Evolutionary conservation across 2,888 invertebrate genomes (phyloP).

Genomic region (Melinopterus prodromus): DNA sequence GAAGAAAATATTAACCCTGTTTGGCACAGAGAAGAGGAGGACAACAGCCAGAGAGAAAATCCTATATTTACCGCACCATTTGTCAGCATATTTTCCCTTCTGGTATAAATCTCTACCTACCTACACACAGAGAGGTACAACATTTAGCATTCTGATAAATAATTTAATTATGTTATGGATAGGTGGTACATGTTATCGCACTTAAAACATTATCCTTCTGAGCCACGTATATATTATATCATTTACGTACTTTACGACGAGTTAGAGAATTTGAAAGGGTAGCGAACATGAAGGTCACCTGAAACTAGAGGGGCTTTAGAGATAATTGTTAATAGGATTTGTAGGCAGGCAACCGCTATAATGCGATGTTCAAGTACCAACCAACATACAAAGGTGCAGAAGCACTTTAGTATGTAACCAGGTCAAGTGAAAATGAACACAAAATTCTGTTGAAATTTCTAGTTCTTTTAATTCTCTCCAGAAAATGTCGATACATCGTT

Average conservation of each 20-base stretch:
- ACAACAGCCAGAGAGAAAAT: too few species aligned
- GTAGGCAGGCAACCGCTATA: not conserved
- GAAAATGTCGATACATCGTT: too few species aligned
- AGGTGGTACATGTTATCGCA: too few species aligned
- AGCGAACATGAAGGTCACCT: not conserved
- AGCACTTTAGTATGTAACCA: not conserved
- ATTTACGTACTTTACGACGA: not conserved
- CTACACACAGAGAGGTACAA: too few species aligned
- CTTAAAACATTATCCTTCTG: not conserved
- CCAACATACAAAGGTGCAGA: not conserved
- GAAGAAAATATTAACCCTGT: not conserved
- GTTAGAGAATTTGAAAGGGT: not conserved
- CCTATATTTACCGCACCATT: too few species aligned
- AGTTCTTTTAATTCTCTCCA: too few species aligned
- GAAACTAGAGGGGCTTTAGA: not conserved
- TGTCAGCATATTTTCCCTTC: too few species aligned
- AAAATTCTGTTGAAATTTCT: too few species aligned
- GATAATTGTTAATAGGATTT: not conserved
- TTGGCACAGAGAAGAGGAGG: not conserved
- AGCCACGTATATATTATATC: not conserved
- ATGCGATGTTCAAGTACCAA: not conserved
- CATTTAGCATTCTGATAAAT: too few species aligned
- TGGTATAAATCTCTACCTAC: too few species aligned
- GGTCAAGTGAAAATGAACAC: too few species aligned
- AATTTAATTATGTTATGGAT: too few species aligned